phyloP scores from a whole-genome alignment of 2,888 invertebrate genomes.

The Pimpla rufipes region DNA sequence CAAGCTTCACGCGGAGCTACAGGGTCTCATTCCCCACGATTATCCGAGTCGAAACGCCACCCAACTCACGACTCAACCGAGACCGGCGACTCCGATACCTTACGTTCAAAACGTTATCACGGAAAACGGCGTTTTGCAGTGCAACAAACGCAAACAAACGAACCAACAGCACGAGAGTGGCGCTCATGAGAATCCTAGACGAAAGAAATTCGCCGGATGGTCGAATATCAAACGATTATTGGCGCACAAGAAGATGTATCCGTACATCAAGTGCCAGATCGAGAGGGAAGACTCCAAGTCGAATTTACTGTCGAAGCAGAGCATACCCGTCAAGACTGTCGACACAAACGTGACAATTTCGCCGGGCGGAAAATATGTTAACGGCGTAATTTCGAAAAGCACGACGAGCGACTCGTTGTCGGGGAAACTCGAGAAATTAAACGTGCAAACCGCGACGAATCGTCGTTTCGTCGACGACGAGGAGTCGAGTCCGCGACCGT shows the following conservation, averaged over 20 bases:
- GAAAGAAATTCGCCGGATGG: constrained; percentile 85
- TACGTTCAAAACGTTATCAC: constrained; percentile 92
- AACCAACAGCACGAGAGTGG: constrained; percentile 85
- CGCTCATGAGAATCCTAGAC: constrained; percentile 77
- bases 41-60: constrained; percentile 84
- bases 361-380: constrained; percentile 81
- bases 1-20: constrained; percentile 83
- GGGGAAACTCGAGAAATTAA: constrained; percentile 82
- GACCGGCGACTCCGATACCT: constrained; percentile 88
- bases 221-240: constrained; percentile 86
- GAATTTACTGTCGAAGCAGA: constrained; percentile 79
- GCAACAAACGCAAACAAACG: constrained; percentile 85
- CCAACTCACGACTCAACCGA: constrained; percentile 78
- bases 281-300: constrained; percentile 82
- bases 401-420: constrained; percentile 82
- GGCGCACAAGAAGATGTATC: constrained; percentile 78
- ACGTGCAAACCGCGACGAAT: constrained; percentile 74
- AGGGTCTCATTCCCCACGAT: constrained; percentile 86
- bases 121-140: constrained; percentile 77
- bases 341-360: constrained; percentile 86
- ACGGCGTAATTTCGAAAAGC: constrained; percentile 79
- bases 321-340: constrained; percentile 77
- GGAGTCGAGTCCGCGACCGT: constrained; percentile 83
- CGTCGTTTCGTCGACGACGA: constrained; percentile 74
- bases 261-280: constrained; percentile 80